phyloP scores from a whole-genome alignment of 2,113 vertebrate species.

The Ascaphus truei region DNA sequence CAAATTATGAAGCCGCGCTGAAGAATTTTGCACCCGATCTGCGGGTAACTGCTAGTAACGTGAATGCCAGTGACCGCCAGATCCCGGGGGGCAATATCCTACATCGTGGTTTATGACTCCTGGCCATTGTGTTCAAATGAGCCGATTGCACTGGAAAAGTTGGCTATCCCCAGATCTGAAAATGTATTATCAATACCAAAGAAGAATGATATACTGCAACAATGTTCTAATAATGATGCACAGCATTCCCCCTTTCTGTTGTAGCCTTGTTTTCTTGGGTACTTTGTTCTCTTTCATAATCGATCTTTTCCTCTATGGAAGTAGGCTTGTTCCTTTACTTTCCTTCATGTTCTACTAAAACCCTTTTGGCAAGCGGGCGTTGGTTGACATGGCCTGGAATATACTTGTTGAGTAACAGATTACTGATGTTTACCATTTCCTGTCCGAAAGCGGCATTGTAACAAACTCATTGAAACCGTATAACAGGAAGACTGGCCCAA shows the following conservation, averaged over 20 bases:
- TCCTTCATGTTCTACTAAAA: neutral
- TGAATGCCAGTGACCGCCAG: too few relatives aligned
- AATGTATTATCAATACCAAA: neutral
- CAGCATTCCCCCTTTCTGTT: too few relatives aligned
- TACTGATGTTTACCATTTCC: constrained; percentile 57
- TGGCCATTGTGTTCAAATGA: neutral
- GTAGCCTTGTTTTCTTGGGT: too few relatives aligned
- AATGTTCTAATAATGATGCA: too few relatives aligned
- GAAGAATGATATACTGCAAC: neutral
- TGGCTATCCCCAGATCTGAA: neutral
- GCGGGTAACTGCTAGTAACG: too few relatives aligned
- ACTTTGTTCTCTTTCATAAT: too few relatives aligned
- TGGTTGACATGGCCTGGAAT: neutral
- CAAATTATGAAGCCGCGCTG: too few relatives aligned
- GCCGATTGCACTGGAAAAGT: neutral
- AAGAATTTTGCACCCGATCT: too few relatives aligned
- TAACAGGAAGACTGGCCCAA: constrained; percentile 59
- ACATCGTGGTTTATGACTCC: too few relatives aligned
- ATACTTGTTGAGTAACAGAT: neutral
- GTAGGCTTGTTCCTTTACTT: neutral
- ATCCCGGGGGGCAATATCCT: too few relatives aligned
- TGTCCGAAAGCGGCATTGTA: constrained; percentile 53
- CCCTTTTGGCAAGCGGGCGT: neutral
- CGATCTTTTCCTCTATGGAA: constrained; percentile 43
- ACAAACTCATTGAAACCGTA: constrained; percentile 35